These are phyloP conservation scores for Daptonema setosum DNA, from an alignment of 2,888 invertebrate species.

Conservation along the genomic window DNA sequence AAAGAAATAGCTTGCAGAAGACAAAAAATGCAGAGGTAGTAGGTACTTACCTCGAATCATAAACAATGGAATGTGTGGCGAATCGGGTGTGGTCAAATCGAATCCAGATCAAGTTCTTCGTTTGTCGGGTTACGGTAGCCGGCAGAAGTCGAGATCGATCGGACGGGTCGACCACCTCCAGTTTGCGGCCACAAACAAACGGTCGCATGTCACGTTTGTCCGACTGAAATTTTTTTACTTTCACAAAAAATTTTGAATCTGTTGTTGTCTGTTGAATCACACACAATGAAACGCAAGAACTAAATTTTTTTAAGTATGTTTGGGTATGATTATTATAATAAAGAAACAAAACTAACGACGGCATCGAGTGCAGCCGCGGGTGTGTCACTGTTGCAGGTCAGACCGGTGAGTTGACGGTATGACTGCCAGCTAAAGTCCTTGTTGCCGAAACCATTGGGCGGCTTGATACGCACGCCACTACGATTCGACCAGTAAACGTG, in stretches of 20 bases:
- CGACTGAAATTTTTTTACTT: too few relatives aligned
- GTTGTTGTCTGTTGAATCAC: too few relatives aligned
- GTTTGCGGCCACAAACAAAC: neutral
- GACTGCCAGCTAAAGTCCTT: neutral
- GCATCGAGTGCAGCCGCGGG: neutral
- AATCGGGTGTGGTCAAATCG: neutral
- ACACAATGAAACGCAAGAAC: too few relatives aligned
- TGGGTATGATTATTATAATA: too few relatives aligned
- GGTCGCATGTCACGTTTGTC: neutral
- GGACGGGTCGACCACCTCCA: neutral
- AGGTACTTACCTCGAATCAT: neutral
- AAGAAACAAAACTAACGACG: neutral
- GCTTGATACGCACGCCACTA: neutral
- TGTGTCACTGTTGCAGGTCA: neutral
- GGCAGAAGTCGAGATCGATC: neutral
- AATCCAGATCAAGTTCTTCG: neutral
- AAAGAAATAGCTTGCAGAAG: too few relatives aligned
- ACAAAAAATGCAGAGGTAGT: too few relatives aligned
- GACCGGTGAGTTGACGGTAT: neutral
- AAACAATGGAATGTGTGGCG: neutral
- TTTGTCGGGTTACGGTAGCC: neutral
- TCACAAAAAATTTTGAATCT: too few relatives aligned
- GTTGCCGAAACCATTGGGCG: neutral
- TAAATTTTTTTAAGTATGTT: too few relatives aligned
- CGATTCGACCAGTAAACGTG: neutral